These are phyloP conservation scores for Nymphalis c-album DNA, from an alignment of 2,888 invertebrate genomes.

Conservation along the genomic window DNA sequence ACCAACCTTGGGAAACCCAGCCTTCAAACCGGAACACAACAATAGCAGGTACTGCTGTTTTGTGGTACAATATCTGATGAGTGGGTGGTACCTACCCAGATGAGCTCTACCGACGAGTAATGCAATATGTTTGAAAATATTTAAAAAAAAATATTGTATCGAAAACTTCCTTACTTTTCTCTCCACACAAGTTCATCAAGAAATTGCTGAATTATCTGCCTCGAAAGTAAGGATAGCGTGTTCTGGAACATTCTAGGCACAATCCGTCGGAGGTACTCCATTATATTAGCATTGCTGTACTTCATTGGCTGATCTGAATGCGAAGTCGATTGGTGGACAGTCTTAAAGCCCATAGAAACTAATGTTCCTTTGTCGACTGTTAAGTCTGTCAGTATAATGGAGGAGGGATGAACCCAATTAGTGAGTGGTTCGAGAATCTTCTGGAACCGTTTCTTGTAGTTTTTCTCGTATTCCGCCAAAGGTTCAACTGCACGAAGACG, in stretches of 20 bases:
- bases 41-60: too few relatives aligned
- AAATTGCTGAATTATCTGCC: slow-evolving; percentile 94
- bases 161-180: slow-evolving; percentile 75
- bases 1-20: too few relatives aligned
- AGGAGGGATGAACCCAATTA: slow-evolving; percentile 89
- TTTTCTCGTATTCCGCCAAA: slow-evolving; percentile 87
- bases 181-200: slow-evolving; percentile 94
- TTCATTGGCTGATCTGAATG: slow-evolving; percentile 72
- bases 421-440: slow-evolving; percentile 90
- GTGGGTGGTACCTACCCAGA: too few relatives aligned
- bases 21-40: too few relatives aligned
- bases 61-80: too few relatives aligned
- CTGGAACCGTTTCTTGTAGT: slow-evolving; percentile 89
- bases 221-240: slow-evolving; percentile 89
- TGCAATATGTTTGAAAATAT: too few relatives aligned
- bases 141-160: background rate
- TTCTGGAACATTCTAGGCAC: slow-evolving; percentile 96
- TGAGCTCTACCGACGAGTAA: too few relatives aligned
- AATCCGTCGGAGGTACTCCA: slow-evolving; percentile 92
- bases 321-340: slow-evolving; percentile 85
- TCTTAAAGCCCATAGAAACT: slow-evolving; percentile 88
- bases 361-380: slow-evolving; percentile 91
- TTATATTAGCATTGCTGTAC: slow-evolving; percentile 87
- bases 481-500: slow-evolving; percentile 92
- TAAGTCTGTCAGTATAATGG: slow-evolving; percentile 89